Evolutionary conservation across 2,797 vertebrate genomes (phyloP), one percentile per base, ranked within the genome.

Genomic region (Clamator glandarius): DNA sequence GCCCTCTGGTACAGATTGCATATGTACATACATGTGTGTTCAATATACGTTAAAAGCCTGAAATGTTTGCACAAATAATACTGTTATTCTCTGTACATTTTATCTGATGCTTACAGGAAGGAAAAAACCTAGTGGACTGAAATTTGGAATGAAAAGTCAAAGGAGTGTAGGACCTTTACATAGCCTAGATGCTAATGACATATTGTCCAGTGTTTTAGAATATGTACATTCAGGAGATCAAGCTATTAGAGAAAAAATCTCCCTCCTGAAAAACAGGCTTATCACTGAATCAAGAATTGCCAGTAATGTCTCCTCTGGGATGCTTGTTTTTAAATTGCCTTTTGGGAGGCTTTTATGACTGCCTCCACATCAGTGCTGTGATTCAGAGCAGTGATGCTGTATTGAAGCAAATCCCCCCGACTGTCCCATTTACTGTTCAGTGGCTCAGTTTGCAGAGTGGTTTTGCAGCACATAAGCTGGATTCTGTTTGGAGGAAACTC

Each of bases 281-380:
- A 91, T 84, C 92, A 74, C 68, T 51, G 77, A 96, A 95, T 90
- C 89, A 96, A 83, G 91, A 96, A 92, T 78, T 93, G 87, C 81
- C 70, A 77, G 50, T 96, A 96, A 96, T 92, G 77, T 92, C 87
- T 96, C 93, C 95, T 84, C 80, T 79, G 96, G 94, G 96, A 96
- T 82, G 70, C 85, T 90, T 95, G 78, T 95, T 93, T 96, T 96
- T 76, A 96, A 93, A 96, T 92, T 94, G 91, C 68, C 91, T 87
- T 96, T 91, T 91, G 95, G 92, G 93, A 92, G 64, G 92, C 85
- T 95, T 96, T 96, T 96, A 95, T 63, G 87, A 51, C 85, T 92
- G 55, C 91, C 82, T 92, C 91, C 90, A 62, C 87, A 94, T 79
- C 87, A 90, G 59, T 20, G 59, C 85, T 73, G 80, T 73, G 91